Evolutionary conservation across 1,140 invertebrate genomes (phyloP).

Genomic region (Yoshiicerus persimilis): DNA sequence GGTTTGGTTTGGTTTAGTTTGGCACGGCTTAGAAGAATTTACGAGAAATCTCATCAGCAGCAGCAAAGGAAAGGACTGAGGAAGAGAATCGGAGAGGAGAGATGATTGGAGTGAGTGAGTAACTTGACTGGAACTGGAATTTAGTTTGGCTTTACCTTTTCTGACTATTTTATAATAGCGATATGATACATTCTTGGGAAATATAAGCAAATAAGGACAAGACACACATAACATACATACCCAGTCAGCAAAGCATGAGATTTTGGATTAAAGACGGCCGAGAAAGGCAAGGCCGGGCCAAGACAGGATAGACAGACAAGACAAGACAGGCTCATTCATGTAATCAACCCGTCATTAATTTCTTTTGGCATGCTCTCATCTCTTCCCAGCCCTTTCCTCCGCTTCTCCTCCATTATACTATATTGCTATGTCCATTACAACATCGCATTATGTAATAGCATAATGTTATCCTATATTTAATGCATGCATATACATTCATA

Average conservation of each 20-base stretch:
- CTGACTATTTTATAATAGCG: background rate
- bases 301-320: conserved; percentile 16
- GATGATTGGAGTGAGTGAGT: background rate
- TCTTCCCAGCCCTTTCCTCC: background rate
- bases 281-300: background rate
- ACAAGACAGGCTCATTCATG: conserved; percentile 25
- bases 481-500: background rate
- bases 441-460: conserved; percentile 3
- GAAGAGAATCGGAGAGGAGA: background rate
- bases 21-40: background rate
- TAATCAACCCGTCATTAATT: conserved; percentile 45
- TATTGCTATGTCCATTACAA: background rate
- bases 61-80: background rate
- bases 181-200: background rate
- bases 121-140: conserved; percentile 16
- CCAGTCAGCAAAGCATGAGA: background rate
- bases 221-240: background rate
- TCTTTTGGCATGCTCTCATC: conserved; percentile 42
- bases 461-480: conserved; percentile 6
- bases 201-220: background rate
- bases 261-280: conserved; percentile 3
- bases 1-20: background rate
- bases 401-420: background rate
- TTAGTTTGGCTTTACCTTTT: background rate
- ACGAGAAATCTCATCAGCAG: conserved; percentile 9